Evolutionary conservation across 2,797 vertebrate genomes (phyloP), one percentile per base, ranked within the genome.

Genomic region (Sandelia bainsii): DNA sequence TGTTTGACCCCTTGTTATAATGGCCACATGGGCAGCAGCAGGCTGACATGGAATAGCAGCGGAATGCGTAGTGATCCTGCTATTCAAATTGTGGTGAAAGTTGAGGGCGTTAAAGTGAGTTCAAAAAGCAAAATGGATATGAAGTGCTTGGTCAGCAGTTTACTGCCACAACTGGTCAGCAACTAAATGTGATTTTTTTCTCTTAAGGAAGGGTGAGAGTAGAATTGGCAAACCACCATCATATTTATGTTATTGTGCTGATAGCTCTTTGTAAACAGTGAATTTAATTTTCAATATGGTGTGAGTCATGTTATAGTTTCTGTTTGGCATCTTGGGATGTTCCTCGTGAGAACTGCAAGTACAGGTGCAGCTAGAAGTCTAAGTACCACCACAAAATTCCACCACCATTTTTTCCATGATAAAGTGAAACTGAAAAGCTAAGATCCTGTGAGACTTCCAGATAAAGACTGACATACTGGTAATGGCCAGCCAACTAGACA

Each of bases 171-270:
- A 65, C 32, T 60, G 69, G 71, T 71, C 74, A 83, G 63, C 73
- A 79, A 54, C 42, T 83, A 68, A 75, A 83, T 57, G 67, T 82
- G 81, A 85, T 72, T 79, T 82, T 77, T 70, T 49, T 72, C 75
- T 75, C 70, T 40, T 11, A 40, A 39, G 59, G 7, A 66, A 34
- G 50, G 27, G 14, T 34, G 51, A n/a, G 70, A 23, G 62, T 50
- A 46, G 19, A 46, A 8, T 10, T n/a, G 45, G 45, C 6, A 23
- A 77, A 79, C 54, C 67, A 51, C 58, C 53, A 22, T 69, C 40
- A 72, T 79, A 73, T 89, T 81, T 77, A 80, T 81, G 82, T 80
- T 75, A 46, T 50, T 40, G 37, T 60, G 80, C 68, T 57, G 74
- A 72, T 50, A 57, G 58, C 25, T 20, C 51, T 80, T 66, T 82